Evolutionary conservation across 2,888 invertebrate species (phyloP).

Genomic region (Drosophila mercatorum): DNA sequence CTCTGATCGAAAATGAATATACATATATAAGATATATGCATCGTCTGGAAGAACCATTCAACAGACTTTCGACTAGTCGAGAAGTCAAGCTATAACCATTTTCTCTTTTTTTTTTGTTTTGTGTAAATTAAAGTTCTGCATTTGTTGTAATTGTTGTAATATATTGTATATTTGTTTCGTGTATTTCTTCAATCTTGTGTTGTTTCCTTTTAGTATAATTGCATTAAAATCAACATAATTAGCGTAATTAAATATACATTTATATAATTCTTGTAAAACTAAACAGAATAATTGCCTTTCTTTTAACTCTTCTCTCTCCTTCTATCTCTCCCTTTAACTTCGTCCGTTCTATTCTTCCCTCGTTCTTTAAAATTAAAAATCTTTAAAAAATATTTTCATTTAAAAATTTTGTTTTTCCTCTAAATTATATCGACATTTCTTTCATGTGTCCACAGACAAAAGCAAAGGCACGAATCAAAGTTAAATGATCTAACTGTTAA

Average conservation of each 20-base stretch:
- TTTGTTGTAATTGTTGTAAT: slow-evolving; percentile 47
- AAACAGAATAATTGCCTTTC: slow-evolving; percentile 59
- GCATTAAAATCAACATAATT: slow-evolving; percentile 70
- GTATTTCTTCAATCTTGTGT: slow-evolving; percentile 75
- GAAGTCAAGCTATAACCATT: slow-evolving; percentile 6
- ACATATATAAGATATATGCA: slow-evolving; percentile 23
- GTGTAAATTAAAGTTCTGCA: slow-evolving; percentile 33
- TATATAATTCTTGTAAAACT: slow-evolving; percentile 55
- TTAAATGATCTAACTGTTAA: slow-evolving; percentile 30
- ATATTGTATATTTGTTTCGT: slow-evolving; percentile 54
- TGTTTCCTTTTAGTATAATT: slow-evolving; percentile 72
- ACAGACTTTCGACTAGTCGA: background rate
- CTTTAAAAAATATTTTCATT: slow-evolving; percentile 47
- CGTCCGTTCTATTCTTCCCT: slow-evolving; percentile 4
- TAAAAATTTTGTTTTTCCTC: slow-evolving; percentile 49
- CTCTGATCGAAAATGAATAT: background rate
- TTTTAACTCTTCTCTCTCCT: slow-evolving; percentile 30
- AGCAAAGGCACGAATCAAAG: slow-evolving; percentile 46
- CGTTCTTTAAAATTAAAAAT: slow-evolving; percentile 53
- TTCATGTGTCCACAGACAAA: slow-evolving; percentile 40
- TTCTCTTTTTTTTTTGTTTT: background rate
- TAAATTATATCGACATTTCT: slow-evolving; percentile 73
- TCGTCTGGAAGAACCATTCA: slow-evolving; percentile 25
- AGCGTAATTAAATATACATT: slow-evolving; percentile 59
- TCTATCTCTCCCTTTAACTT: slow-evolving; percentile 14